phyloP scores from a whole-genome alignment of 2,888 invertebrate species.

The Athalia cordata region DNA sequence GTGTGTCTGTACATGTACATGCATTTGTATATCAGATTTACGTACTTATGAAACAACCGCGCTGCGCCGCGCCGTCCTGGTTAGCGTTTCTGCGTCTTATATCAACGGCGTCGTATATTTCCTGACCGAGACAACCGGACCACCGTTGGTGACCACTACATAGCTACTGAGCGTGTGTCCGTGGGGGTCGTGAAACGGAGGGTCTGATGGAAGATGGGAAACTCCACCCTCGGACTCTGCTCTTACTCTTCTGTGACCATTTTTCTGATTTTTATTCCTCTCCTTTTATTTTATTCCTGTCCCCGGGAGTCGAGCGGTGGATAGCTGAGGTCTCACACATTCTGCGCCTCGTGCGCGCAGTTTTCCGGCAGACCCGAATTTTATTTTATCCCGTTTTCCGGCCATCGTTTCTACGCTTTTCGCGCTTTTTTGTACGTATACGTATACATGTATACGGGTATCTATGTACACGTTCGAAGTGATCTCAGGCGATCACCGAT shows the following conservation, averaged over 20 bases:
- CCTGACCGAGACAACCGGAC: constrained; percentile 35
- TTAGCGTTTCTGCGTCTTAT: constrained; percentile 14
- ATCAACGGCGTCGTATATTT: constrained; percentile 39
- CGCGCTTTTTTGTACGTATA: background rate
- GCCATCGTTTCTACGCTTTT: constrained; percentile 23
- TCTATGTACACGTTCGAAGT: background rate
- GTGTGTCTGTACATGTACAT: background rate
- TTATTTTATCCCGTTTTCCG: constrained; percentile 26
- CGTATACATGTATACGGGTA: background rate
- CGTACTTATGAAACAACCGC: background rate
- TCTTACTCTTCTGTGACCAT: constrained; percentile 38
- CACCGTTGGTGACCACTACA: constrained; percentile 6
- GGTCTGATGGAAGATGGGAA: constrained; percentile 4
- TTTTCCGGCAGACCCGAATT: constrained; percentile 17
- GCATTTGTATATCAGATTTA: background rate
- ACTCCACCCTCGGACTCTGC: constrained; percentile 30
- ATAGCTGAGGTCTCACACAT: constrained; percentile 21
- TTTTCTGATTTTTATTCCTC: constrained; percentile 45
- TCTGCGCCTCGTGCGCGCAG: constrained; percentile 2
- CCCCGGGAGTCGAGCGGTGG: constrained; percentile 18
- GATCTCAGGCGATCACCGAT: constrained; percentile 34
- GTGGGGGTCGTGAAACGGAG: background rate
- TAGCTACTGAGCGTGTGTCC: constrained; percentile 34
- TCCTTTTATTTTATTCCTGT: constrained; percentile 38
- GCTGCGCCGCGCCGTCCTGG: background rate